Evolutionary conservation across 1,140 invertebrate species (phyloP).

Genomic region (Caenorhabditis briggsae): DNA sequence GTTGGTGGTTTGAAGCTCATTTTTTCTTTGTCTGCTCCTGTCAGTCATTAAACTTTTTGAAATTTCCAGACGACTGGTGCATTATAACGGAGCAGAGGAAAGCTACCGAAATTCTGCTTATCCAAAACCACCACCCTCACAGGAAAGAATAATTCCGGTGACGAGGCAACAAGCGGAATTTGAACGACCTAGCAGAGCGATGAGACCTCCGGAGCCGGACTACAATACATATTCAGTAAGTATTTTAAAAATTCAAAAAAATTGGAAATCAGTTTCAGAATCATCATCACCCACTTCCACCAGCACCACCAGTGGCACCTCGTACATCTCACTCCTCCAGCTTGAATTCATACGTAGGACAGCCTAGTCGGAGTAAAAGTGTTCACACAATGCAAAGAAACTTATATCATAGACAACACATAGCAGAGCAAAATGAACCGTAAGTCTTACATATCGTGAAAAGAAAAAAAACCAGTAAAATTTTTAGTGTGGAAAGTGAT

Average conservation of each 20-base stretch:
- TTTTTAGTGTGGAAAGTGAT: constrained; percentile 58
- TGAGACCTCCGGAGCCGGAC: background rate
- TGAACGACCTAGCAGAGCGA: background rate
- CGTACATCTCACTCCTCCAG: background rate
- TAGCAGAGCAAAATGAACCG: background rate
- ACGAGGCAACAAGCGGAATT: constrained; percentile 3
- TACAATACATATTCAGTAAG: constrained; percentile 19
- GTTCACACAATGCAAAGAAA: constrained; percentile 35
- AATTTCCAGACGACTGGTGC: constrained; percentile 1
- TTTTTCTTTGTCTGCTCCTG: background rate
- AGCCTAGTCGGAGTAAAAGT: constrained; percentile 58
- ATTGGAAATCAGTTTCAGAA: background rate
- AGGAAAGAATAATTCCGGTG: constrained; percentile 33
- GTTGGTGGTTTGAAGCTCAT: constrained; percentile 2
- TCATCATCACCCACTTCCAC: background rate
- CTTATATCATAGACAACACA: background rate
- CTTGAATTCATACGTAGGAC: background rate
- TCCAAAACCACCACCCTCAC: background rate
- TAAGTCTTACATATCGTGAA: background rate
- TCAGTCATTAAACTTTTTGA: background rate
- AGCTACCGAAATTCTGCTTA: constrained; percentile 6
- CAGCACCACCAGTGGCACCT: background rate
- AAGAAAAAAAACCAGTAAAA: background rate
- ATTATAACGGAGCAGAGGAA: constrained; percentile 11
- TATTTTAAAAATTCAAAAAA: too few species aligned